Percentiles rank a stretch among this genome's conserved stretches.
Evolutionary conservation across 2,888 invertebrate species (phyloP).

Genomic region (Ferrisia virgata): DNA sequence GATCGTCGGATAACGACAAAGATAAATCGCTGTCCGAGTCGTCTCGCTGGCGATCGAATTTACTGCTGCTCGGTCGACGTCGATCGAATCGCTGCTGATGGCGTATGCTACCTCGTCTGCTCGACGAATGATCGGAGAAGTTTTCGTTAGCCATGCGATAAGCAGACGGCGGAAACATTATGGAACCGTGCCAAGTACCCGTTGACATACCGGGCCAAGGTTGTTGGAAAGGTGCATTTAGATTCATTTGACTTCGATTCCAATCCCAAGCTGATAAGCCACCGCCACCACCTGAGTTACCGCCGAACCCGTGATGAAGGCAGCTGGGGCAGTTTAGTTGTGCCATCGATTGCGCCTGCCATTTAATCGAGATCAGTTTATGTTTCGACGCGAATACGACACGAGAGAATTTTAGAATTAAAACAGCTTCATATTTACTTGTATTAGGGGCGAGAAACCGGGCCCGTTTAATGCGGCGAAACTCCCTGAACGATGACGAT

Average conservation of each 20-base stretch:
- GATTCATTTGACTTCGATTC: slow-evolving; percentile 43
- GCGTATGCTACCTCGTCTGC: slow-evolving; percentile 48
- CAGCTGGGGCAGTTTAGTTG: slow-evolving; percentile 64
- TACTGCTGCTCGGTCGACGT: not conserved
- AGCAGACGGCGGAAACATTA: slow-evolving; percentile 46
- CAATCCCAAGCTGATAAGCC: slow-evolving; percentile 38
- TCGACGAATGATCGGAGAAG: slow-evolving; percentile 49
- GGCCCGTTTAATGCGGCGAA: slow-evolving; percentile 48
- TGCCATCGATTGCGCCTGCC: slow-evolving; percentile 69
- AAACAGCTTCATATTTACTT: slow-evolving; percentile 55
- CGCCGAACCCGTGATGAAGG: slow-evolving; percentile 52
- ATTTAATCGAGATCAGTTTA: not conserved
- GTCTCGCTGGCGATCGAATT: slow-evolving; percentile 1
- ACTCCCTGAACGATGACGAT: slow-evolving; percentile 49
- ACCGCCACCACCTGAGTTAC: slow-evolving; percentile 48
- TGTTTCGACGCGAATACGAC: too few species aligned
- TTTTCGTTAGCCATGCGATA: slow-evolving; percentile 50
- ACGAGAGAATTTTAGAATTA: too few species aligned
- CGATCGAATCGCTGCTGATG: not conserved
- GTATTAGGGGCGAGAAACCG: slow-evolving; percentile 58
- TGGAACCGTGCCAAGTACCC: slow-evolving; percentile 51
- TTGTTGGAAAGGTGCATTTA: slow-evolving; percentile 48
- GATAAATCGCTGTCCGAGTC: slow-evolving; percentile 22
- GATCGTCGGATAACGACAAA: not conserved
- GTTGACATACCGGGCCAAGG: slow-evolving; percentile 52